Evolutionary conservation across 2,888 invertebrate species (phyloP).

Genomic region (Calameuta idolon): DNA sequence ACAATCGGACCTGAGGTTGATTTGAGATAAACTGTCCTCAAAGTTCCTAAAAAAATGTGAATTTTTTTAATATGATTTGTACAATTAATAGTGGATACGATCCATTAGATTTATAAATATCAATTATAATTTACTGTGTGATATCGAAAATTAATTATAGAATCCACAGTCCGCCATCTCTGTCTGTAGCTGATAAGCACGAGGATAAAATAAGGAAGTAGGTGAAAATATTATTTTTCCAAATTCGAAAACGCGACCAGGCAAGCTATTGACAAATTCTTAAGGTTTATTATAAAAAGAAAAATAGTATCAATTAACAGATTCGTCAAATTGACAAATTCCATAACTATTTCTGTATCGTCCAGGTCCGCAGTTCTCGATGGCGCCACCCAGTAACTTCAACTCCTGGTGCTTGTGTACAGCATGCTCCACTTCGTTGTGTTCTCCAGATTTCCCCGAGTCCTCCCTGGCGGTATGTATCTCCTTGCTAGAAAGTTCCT

Average conservation of each 20-base stretch:
- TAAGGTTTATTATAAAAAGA: not conserved
- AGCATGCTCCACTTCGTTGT: slow-evolving; percentile 20
- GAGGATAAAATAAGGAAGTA: not conserved
- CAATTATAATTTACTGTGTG: no score
- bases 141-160: not conserved
- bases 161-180: not conserved
- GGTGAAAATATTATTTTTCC: not conserved
- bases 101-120: no score
- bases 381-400: slow-evolving; percentile 74
- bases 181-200: not conserved
- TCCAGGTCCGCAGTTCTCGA: slow-evolving; percentile 82
- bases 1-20: not conserved
- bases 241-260: not conserved
- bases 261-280: not conserved
- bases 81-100: no score
- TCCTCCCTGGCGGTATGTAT: not conserved
- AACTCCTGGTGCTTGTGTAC: slow-evolving; percentile 58
- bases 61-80: no score
- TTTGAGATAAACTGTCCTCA: not conserved
- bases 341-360: slow-evolving; percentile 77
- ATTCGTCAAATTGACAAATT: slow-evolving; percentile 68
- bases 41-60: not conserved
- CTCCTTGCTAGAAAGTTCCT: slow-evolving; percentile 26
- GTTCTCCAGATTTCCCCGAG: not conserved
- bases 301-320: slow-evolving; percentile 26